Evolutionary conservation across 2,113 vertebrate genomes (phyloP).

Genomic region (Vulpes vulpes): DNA sequence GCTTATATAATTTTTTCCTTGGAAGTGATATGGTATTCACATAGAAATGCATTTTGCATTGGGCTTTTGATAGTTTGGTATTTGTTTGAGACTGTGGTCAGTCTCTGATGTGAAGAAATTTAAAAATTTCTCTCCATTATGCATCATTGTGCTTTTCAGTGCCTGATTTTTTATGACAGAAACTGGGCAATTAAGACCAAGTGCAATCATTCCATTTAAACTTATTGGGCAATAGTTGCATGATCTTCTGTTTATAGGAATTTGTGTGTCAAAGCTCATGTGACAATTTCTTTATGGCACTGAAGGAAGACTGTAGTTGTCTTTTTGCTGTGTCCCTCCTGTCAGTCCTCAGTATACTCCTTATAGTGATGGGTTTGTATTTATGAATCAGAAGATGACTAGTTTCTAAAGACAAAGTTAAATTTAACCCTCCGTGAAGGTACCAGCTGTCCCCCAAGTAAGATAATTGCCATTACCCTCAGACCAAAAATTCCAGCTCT

Average conservation of each 20-base stretch:
- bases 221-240: conserved; percentile 23
- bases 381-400: background rate
- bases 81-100: background rate
- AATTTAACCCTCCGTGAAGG: background rate
- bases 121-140: background rate
- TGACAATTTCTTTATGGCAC: background rate
- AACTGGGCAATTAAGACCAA: background rate
- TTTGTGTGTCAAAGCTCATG: background rate
- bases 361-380: background rate
- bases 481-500: background rate
- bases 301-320: background rate
- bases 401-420: background rate
- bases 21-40: background rate
- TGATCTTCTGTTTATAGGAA: background rate
- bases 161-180: conserved; percentile 7
- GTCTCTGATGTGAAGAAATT: background rate
- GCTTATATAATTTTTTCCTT: background rate
- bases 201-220: background rate
- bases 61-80: background rate
- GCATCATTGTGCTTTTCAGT: background rate
- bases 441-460: background rate
- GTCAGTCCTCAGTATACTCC: background rate
- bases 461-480: background rate
- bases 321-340: background rate
- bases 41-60: background rate